phyloP scores from a whole-genome alignment of 2,113 vertebrate species.

The Illadopsis cleaveri region DNA sequence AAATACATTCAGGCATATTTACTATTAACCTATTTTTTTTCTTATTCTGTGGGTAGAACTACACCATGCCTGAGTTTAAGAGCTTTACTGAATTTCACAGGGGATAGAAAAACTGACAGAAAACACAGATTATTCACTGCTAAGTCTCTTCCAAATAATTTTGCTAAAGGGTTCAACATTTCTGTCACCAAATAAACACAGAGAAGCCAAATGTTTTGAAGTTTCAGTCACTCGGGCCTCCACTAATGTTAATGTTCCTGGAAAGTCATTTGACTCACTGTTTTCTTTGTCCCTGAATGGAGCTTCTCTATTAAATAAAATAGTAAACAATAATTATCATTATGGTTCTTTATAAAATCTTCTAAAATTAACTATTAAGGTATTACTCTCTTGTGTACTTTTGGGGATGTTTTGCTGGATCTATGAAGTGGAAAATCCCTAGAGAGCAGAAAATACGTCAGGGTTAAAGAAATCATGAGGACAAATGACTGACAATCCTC shows the following conservation, averaged over 20 bases:
- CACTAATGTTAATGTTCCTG: not conserved
- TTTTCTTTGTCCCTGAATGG: not conserved
- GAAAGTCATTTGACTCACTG: not conserved
- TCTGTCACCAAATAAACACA: not conserved
- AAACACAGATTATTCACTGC: not conserved
- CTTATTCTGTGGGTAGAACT: not conserved
- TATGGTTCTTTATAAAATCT: not conserved
- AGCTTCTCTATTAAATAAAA: not conserved
- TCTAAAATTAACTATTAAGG: not conserved
- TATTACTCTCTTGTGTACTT: not conserved
- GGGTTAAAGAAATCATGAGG: not conserved
- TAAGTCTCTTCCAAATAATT: not conserved
- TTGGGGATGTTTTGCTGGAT: not conserved
- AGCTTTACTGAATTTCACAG: not conserved
- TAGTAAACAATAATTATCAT: not conserved
- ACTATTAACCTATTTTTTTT: not conserved
- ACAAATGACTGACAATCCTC: not conserved
- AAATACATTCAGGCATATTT: not conserved
- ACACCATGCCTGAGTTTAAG: not conserved
- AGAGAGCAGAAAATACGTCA: not conserved
- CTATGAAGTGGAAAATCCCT: not conserved
- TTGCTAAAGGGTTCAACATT: not conserved
- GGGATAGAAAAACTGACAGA: not conserved
- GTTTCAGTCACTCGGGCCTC: not conserved
- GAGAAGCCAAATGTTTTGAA: not conserved